A percentile compares a stretch with the other conserved stretches of the same genome.
Conservation (phyloP, 2,113 vertebrate genomes). For the Chaetops frenatus region DNA sequence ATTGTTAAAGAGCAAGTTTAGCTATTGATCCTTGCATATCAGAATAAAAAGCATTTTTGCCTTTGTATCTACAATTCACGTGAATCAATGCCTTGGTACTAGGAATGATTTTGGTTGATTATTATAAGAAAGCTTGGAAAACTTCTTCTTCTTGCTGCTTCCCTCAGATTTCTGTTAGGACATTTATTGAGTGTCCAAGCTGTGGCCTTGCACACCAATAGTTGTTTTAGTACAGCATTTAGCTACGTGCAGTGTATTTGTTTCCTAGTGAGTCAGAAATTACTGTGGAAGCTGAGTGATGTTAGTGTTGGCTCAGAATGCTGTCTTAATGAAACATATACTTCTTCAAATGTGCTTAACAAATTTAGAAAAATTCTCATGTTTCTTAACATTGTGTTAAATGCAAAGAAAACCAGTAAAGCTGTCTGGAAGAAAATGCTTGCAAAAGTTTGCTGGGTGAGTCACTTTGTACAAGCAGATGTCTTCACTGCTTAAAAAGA, state of each 20-base stretch:
- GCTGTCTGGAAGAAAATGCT: neutral
- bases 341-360: neutral
- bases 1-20: neutral
- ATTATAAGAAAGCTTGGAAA: neutral
- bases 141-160: neutral
- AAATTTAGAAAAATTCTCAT: neutral
- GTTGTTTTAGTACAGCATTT: neutral
- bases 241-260: neutral
- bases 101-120: neutral
- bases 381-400: constrained; percentile 4
- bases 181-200: neutral
- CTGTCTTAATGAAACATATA: neutral
- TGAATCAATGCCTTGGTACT: neutral
- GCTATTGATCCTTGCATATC: neutral
- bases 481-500: neutral
- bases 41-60: neutral
- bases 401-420: neutral
- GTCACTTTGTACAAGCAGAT: neutral
- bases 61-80: neutral
- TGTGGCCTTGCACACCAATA: neutral
- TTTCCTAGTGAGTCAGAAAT: neutral
- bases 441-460: neutral
- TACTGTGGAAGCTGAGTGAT: neutral
- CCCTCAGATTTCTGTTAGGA: neutral
- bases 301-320: neutral